Evolutionary conservation across 2,797 vertebrate species (phyloP), one percentile per base, ranked within the genome.

Genomic region (Notolabrus celidotus): DNA sequence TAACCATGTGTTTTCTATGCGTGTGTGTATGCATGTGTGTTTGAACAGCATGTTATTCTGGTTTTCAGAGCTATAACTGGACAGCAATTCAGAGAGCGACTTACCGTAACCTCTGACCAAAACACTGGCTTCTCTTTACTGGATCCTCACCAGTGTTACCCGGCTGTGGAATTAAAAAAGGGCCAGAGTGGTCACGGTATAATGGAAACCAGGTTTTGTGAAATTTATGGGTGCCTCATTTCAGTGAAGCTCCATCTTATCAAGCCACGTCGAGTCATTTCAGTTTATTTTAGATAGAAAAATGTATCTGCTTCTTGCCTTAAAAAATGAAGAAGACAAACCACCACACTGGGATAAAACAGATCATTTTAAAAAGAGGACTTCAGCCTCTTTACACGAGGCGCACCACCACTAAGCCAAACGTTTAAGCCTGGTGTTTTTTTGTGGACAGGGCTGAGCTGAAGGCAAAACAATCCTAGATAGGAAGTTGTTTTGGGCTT

Each of bases 41-140:
- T 73, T 84, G 81, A 67, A 62, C 66, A 71, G 76, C 23, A n/a
- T 88, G 88, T 92, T 89, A 74, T 90, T 89, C 84, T 88, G 89
- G 85, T 87, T 88, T 67, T 46, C 66, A 19, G 71, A 80, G 80
- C 84, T 89, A 85, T 84, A 90, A 86, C 77, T 49, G 85, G 82
- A 79, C 75, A 60, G 66, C 71, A 67, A 12, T 56, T 91, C 86
- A 90, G 82, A 79, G 75, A 60, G 66, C 71, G 67, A 12, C 56
- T 91, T 86, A 90, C 86, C 54, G 88, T 88, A 90, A 91, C 59
- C 75, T 79, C 78, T 34, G 59, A 90, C 79, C 86, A 82, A 79
- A 83, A 79, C 84, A 56, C 51, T 49, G 76, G 71, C 71, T 63
- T 10, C 4, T 17, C 71, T 79, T 88, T 75, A 70, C 79, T 64